Evolutionary conservation across 2,113 vertebrate species (phyloP).

Genomic region (Paramisgurnus dabryanus): DNA sequence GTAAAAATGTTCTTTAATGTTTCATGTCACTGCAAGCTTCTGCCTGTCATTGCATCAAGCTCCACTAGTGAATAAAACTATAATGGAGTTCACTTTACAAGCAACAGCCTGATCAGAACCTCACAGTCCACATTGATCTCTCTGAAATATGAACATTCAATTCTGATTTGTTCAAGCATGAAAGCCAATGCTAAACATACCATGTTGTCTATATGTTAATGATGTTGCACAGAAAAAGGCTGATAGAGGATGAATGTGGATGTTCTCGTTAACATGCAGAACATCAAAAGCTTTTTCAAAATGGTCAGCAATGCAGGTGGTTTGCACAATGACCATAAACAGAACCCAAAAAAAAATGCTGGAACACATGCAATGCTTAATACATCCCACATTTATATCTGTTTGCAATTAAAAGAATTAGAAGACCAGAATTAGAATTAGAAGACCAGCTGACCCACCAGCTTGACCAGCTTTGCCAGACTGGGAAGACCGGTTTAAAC

Average conservation of each 20-base stretch:
- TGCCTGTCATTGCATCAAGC: not conserved
- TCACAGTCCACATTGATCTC: not conserved
- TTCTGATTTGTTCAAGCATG: conserved; percentile 1
- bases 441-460: no score
- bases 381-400: not conserved
- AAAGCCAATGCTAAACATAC: conserved; percentile 15
- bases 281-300: conserved; percentile 22
- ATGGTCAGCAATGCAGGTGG: not conserved
- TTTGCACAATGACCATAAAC: no score
- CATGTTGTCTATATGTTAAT: conserved; percentile 8
- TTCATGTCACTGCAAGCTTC: conserved; percentile 2
- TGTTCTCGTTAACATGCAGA: not conserved
- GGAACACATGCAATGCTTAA: not conserved
- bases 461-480: no score
- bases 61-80: not conserved
- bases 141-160: not conserved
- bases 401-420: not conserved
- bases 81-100: not conserved
- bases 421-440: no score
- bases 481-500: no score
- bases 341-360: not conserved
- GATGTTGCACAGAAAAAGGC: conserved; percentile 12
- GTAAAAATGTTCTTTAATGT: conserved; percentile 10
- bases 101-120: not conserved
- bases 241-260: not conserved